These are phyloP conservation scores for Nesoenas mayeri DNA, from an alignment of 2,113 vertebrate species.

Conservation along the genomic window DNA sequence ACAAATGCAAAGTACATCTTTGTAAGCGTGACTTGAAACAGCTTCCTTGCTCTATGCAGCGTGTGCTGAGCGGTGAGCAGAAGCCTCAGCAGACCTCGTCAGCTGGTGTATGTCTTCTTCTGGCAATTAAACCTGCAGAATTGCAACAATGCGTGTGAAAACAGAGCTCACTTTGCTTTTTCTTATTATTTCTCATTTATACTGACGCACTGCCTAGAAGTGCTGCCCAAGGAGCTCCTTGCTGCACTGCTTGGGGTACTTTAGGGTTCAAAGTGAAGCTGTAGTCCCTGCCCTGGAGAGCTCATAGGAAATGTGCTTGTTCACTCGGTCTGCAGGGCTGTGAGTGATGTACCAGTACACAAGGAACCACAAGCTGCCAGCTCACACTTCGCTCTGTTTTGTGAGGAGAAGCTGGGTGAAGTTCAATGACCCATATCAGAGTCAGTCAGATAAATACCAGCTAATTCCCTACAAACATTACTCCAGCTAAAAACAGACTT, in stretches of 20 bases:
- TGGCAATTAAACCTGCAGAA: background rate
- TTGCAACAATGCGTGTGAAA: background rate
- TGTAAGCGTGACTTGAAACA: background rate
- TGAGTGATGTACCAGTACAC: background rate
- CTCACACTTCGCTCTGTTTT: background rate
- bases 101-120: background rate
- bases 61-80: fast-evolving
- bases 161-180: background rate
- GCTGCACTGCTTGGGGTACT: background rate
- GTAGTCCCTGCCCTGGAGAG: fast-evolving
- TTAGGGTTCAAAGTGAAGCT: background rate
- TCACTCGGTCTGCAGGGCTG: background rate
- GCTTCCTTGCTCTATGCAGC: fast-evolving
- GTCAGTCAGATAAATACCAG: background rate
- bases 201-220: background rate
- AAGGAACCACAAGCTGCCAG: background rate
- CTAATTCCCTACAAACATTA: background rate
- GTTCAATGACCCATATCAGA: background rate
- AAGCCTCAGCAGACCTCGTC: background rate
- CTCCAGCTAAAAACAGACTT: background rate
- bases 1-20: background rate
- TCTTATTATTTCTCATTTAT: background rate
- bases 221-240: background rate
- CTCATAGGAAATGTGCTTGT: fast-evolving
- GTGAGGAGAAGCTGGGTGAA: background rate